These are phyloP conservation scores for Semnornis frantzii DNA, from an alignment of 2,113 vertebrate species.

Conservation along the genomic window DNA sequence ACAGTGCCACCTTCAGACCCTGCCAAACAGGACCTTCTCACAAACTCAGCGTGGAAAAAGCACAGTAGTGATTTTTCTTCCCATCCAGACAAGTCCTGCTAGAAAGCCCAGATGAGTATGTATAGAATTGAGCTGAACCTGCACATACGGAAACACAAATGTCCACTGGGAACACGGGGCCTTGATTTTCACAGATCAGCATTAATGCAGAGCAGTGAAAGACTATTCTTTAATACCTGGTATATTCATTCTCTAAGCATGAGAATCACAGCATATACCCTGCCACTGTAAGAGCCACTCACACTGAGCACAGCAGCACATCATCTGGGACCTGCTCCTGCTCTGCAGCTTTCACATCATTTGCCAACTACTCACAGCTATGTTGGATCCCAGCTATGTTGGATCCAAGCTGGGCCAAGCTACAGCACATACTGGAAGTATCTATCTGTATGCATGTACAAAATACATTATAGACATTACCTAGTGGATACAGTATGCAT, in stretches of 20 bases:
- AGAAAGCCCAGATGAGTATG: neutral
- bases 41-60: neutral
- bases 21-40: neutral
- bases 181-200: neutral
- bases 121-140: neutral
- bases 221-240: neutral
- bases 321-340: neutral
- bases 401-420: neutral
- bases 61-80: neutral
- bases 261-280: neutral
- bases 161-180: neutral
- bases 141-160: neutral
- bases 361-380: neutral
- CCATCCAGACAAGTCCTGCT: neutral
- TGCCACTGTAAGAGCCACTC: neutral
- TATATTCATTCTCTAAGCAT: neutral
- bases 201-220: neutral
- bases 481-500: neutral
- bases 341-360: neutral
- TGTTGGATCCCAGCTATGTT: neutral
- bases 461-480: neutral
- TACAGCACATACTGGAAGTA: neutral
- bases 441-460: neutral
- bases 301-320: neutral
- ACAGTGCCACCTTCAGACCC: conserved; percentile 72